phyloP scores from a whole-genome alignment of 2,888 invertebrate species.

The Callyntrura sp. region DNA sequence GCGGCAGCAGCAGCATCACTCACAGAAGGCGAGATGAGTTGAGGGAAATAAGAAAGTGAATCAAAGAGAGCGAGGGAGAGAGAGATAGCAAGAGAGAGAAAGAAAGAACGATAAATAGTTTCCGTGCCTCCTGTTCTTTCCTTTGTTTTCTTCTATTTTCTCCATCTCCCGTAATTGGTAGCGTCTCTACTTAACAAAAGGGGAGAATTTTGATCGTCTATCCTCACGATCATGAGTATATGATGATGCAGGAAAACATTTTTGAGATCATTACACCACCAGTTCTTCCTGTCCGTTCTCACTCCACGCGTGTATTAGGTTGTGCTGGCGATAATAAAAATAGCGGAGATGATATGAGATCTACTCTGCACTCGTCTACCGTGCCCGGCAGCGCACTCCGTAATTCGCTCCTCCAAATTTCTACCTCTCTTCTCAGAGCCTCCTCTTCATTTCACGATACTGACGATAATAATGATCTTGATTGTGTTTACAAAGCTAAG shows the following conservation, averaged over 20 bases:
- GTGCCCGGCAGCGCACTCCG: neutral
- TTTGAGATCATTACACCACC: conserved; percentile 22
- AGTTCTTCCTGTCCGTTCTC: neutral
- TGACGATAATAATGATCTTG: conserved; percentile 8
- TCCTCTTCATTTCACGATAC: neutral
- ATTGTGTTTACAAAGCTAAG: neutral
- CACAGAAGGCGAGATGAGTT: too few relatives aligned
- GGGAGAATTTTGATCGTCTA: conserved; percentile 14
- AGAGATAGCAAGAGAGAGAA: neutral
- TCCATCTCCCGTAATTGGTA: neutral
- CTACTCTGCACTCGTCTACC: neutral
- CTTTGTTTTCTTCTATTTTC: neutral
- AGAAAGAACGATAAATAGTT: conserved; percentile 24
- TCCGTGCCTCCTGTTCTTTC: neutral
- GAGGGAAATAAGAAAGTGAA: neutral
- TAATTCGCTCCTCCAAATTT: neutral
- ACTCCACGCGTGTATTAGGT: conserved; percentile 28
- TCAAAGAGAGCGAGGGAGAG: neutral
- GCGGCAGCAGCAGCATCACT: too few relatives aligned
- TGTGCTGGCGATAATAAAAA: conserved; percentile 3
- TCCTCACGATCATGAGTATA: conserved; percentile 15
- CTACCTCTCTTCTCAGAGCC: too few relatives aligned
- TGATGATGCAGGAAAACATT: conserved; percentile 40
- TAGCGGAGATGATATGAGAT: conserved; percentile 27
- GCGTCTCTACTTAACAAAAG: neutral